Evolutionary conservation across 35 echinoderm and acorn worm genomes (phyloP), one percentile per base, ranked within the genome.

Genomic region (Hemicentrotus pulcherrimus): DNA sequence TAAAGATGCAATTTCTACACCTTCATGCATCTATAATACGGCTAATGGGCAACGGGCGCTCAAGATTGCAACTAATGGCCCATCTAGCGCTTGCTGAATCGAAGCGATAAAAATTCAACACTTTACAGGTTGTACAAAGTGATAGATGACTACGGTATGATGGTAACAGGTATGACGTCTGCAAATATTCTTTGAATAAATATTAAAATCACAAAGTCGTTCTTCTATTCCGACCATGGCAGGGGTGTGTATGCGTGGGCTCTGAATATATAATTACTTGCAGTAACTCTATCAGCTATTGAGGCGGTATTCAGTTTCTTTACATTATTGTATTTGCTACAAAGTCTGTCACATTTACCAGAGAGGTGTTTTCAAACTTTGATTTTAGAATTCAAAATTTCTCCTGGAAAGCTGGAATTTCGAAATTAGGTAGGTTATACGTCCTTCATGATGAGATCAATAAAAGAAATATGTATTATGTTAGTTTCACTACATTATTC

Each of bases 61-160:
- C 65, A n/a, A 78, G 65, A 78, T n/a, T n/a, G 22, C 19, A 78
- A 78, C 65, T 78, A 78, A 78, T 78, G 65, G 28, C 65, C 65
- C 19, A 78, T 78, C 65, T 78, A 18, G 65, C 24, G 65, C 65
- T 78, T 78, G 65, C 65, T 28, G 65, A 78, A 78, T 78, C 24
- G 65, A 78, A 78, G 65, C 65, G 65, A 78, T 78, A 78, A 78
- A 78, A 78, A 78, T 78, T 78, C 65, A 78, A 78, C 65, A 78
- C 65, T 78, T 78, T 28, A 18, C 65, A 78, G 28, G 11, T 78
- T 78, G 65, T 78, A 24, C 65, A 78, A 78, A 78, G 19, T 78
- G 65, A 78, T 78, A n/a, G 65, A 78, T 78, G 5, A 7, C 28
- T 28, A n/a, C 65, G 22, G 22, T 78, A 22, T 78, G 22, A 78